A percentile compares a stretch with the other conserved stretches of the same genome.
Evolutionary conservation across 2,797 vertebrate genomes (phyloP).

Genomic region (Fistularia commersonii): DNA sequence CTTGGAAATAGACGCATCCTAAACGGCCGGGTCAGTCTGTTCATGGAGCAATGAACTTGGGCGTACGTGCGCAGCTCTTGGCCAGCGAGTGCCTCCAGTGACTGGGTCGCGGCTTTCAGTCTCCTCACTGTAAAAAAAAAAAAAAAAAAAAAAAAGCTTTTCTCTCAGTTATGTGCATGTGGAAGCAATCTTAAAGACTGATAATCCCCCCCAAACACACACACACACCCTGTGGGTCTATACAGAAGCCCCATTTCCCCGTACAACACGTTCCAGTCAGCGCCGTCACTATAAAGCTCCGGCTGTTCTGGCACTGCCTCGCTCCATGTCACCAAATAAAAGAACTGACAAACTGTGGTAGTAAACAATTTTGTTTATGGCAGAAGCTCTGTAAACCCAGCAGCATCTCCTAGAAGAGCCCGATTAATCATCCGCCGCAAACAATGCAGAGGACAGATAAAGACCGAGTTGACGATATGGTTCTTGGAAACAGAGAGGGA

Average conservation of each 20-base stretch:
- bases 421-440: conserved; percentile 15
- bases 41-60: no score
- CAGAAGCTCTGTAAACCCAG: conserved; percentile 21
- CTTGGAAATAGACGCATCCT: no score
- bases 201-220: conserved; percentile 41
- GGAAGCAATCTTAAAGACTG: conserved; percentile 69
- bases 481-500: neutral
- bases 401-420: conserved; percentile 13
- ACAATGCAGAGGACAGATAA: conserved; percentile 1
- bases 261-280: conserved; percentile 21
- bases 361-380: conserved; percentile 48
- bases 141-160: conserved; percentile 28
- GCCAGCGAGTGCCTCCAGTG: neutral
- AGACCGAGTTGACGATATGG: neutral
- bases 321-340: conserved; percentile 27
- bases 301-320: conserved; percentile 32
- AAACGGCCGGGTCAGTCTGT: no score
- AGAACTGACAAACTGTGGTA: conserved; percentile 31
- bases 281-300: conserved; percentile 46
- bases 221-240: conserved; percentile 29
- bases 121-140: conserved; percentile 23
- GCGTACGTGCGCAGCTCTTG: no score
- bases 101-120: conserved; percentile 16
- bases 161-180: conserved; percentile 59
- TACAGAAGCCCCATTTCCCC: conserved; percentile 34